Percentiles rank a stretch among this genome's conserved stretches.
Evolutionary conservation across 2,888 invertebrate species (phyloP).

Genomic region (Plemyria rubiginata): DNA sequence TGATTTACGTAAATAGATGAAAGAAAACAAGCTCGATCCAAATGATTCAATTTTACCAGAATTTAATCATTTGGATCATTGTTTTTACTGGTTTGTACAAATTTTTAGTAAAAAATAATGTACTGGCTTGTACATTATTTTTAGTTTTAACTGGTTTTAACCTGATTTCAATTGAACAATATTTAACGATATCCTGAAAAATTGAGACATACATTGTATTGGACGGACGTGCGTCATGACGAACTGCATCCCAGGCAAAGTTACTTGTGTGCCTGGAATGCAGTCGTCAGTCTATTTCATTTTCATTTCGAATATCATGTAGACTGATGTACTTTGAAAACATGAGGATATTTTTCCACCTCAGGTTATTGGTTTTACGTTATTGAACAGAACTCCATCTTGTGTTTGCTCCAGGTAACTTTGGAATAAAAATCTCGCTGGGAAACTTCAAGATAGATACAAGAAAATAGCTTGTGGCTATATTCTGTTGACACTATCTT

Average conservation of each 20-base stretch:
- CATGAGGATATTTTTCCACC: conserved; percentile 2
- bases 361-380: conserved; percentile 21
- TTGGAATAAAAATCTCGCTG: conserved; percentile 19
- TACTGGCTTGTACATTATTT: too few relatives aligned
- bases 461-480: conserved; percentile 30
- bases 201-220: too few relatives aligned
- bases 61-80: too few relatives aligned
- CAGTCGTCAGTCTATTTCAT: background rate
- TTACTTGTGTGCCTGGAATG: background rate
- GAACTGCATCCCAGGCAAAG: too few relatives aligned
- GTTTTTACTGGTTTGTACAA: too few relatives aligned
- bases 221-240: too few relatives aligned
- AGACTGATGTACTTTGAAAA: conserved; percentile 1
- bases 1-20: background rate
- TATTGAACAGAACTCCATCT: conserved; percentile 20
- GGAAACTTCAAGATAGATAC: conserved; percentile 18
- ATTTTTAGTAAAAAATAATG: too few relatives aligned
- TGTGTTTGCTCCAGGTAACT: conserved; percentile 18
- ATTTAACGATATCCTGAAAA: too few relatives aligned
- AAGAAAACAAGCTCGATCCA: too few relatives aligned
- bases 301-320: background rate
- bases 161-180: too few relatives aligned
- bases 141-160: too few relatives aligned
- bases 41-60: too few relatives aligned
- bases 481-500: conserved; percentile 35